Base-by-base conservation (phyloP, 2,888 invertebrate species). In the Bimastos eiseni region DNA sequence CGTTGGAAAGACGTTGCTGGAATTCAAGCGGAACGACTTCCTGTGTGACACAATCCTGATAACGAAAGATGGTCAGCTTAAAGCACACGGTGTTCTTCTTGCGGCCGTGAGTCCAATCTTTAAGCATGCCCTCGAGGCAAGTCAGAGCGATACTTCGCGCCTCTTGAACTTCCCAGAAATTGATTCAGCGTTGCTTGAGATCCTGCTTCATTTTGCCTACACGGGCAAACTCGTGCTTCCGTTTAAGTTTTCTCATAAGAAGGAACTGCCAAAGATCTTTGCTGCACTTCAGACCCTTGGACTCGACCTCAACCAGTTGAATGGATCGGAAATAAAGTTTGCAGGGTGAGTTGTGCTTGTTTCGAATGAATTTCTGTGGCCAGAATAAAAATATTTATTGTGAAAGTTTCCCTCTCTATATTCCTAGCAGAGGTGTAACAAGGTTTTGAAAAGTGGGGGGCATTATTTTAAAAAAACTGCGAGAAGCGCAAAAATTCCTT, bases 131-230 rank as follows among this genome's bases (percentile, higher is more conserved):
- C 88, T 86, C 34, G 88, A 90, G 17, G 90, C 88, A 41, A 84
- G 83, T 21, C 55, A 91, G 33, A 37, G 44, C 21, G 41, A 90
- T 55, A 84, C 88, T 88, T 83, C 88, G 33, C 55, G 44, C 41
- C 37, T 91, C 49, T 70, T 70, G 70, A 37, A 86, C 37, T 86
- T 86, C 24, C 91, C 91, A 24, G 91, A 90, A 37, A 88, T 91
- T 15, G 91, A 91, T 33, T 41, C 90, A 3, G 91, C 70, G 30
- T 38, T 90, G 33, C 84, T 91, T 49, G 70, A 70, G 30, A 86
- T 91, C 86, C 83, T 91, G 17, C 90, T 91, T 30, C 90, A 91
- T 41, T 91, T 90, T 55, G 90, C 90, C 19, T 91, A 91, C 90
- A 90, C 91, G 19, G 91, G 91, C 17, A 89, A 90, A 36, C 90